A percentile compares a stretch with the other conserved stretches of the same genome.
Conservation (phyloP, 2,888 invertebrate genomes). For the Sinotaia quadrata region DNA sequence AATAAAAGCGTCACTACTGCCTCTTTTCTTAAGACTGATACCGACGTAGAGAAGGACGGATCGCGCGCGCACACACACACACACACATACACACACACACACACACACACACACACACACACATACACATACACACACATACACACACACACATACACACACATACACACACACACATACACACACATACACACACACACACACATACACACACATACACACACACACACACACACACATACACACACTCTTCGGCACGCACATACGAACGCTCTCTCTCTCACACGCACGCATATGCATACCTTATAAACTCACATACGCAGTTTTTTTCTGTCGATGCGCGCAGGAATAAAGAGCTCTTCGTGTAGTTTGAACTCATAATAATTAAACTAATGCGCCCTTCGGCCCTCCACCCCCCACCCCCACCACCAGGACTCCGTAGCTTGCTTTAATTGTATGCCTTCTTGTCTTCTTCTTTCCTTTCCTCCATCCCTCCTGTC, state of each 20-base stretch:
- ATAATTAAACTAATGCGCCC: too few species aligned
- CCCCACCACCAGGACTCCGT: too few species aligned
- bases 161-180: background rate
- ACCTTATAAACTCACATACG: too few species aligned
- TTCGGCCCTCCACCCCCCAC: too few species aligned
- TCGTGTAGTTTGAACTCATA: too few species aligned
- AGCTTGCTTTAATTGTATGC: too few species aligned
- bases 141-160: background rate
- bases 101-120: background rate
- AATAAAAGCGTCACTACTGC: background rate
- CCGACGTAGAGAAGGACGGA: background rate
- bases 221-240: slow-evolving; percentile 8
- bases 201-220: slow-evolving; percentile 3
- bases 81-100: slow-evolving; percentile 8
- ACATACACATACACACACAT: background rate
- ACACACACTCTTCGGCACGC: background rate
- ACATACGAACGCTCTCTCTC: too few species aligned
- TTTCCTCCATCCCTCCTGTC: too few species aligned
- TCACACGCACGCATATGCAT: too few species aligned
- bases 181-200: background rate
- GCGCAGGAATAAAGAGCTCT: too few species aligned
- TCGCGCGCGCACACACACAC: background rate
- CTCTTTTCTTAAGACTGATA: background rate
- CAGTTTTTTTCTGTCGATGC: too few species aligned
- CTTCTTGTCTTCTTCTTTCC: too few species aligned